Evolutionary conservation across 2,888 invertebrate genomes (phyloP), one percentile per base, ranked within the genome.

Genomic region (Xylota segnis): DNA sequence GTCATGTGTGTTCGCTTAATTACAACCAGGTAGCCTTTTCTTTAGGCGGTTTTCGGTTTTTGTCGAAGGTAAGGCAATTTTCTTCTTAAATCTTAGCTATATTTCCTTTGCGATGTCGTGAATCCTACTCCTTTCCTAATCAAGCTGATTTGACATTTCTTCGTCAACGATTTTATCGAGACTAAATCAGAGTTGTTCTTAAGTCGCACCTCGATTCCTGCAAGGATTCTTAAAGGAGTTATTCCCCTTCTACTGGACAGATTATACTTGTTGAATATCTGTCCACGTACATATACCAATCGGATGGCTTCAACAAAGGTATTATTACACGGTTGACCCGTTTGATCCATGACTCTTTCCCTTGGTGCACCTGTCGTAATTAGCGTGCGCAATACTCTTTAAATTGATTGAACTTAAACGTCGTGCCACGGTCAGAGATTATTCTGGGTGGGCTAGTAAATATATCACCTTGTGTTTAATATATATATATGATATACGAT

Each of bases 391-490:
- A 82, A 79, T 86, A 54, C 16, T 83, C 59, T 37, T 18, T 59
- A 18, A 59, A 74, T 61, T 43, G 0, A 90, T 90, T n/a, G 1
- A 90, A 89, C 0, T 89, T 91, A 72, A 92, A 92, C 4, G 91
- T 90, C 4, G 90, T 87, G 5, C 90, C 90, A 77, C 88, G 84
- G 68, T 91, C 90, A 0, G 90, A 88, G 3, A 91, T 89, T 7
- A 91, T 89, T 52, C 89, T 87, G 6, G 5, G 45, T 9, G 91
- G 91, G 78, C 90, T 90, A 12, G 91, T 91, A 88, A 91, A 91
- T 9, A 56, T 87, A 23, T 88, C 86, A 37, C 90, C 88, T n/a
- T 90, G 90, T 2, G 79, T 40, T 5, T 61, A 91, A 50, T 58
- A n/a, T n/a, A n/a, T n/a, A n/a, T n/a, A n/a, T n/a, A n/a, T n/a